Conservation (phyloP, 2,888 invertebrate species). For the Prosapia bicincta region DNA sequence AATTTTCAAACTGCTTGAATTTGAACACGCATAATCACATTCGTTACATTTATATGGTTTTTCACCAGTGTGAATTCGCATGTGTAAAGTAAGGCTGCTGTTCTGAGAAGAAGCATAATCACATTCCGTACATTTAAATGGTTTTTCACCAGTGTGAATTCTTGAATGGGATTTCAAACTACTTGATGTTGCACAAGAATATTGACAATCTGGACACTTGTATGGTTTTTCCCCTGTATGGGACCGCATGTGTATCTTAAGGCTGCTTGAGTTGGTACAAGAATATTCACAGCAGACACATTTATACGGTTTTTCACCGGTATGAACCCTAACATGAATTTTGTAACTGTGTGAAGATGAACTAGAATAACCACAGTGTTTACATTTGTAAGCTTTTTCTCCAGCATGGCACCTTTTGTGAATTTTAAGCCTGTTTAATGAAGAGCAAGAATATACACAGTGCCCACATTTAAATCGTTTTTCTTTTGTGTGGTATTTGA, state of each 20-base stretch:
- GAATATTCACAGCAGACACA: not conserved
- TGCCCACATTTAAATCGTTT: not conserved
- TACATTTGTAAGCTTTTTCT: not conserved
- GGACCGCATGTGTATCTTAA: not conserved
- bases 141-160: no score
- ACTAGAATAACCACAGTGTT: not conserved
- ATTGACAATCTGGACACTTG: not conserved
- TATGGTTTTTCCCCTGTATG: not conserved
- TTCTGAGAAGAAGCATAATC: not conserved
- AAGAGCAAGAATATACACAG: not conserved
- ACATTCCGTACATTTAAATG: no score
- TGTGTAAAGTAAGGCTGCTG: not conserved
- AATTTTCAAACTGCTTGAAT: not conserved
- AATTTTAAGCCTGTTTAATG: not conserved
- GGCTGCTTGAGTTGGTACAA: not conserved
- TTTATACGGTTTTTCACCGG: not conserved
- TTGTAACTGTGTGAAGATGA: not conserved
- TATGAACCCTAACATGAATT: not conserved
- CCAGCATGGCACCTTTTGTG: not conserved
- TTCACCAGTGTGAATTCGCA: no score
- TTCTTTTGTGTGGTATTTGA: not conserved
- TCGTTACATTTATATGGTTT: not conserved
- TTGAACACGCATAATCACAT: not conserved
- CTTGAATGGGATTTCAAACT: not conserved
- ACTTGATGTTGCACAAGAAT: not conserved